Evolutionary conservation across 1,140 invertebrate species (phyloP).

Genomic region (Psilanteris sp.): DNA sequence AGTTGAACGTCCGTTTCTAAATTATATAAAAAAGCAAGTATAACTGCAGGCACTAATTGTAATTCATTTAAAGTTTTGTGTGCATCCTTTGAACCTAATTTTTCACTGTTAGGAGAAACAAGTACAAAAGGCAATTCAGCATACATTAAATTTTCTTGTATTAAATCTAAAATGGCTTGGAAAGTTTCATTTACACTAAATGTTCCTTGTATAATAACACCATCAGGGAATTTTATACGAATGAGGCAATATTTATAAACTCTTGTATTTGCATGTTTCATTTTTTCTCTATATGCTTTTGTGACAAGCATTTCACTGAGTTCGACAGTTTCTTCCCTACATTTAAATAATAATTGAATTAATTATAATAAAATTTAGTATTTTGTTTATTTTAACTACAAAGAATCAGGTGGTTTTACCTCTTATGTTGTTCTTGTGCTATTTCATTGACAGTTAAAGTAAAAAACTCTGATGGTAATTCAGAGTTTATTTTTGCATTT

Average conservation of each 20-base stretch:
- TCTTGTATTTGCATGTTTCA: slow-evolving; percentile 87
- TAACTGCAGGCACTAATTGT: slow-evolving; percentile 86
- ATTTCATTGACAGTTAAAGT: slow-evolving; percentile 88
- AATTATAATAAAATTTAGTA: too few relatives aligned
- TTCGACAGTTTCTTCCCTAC: slow-evolving; percentile 88
- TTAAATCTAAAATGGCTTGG: slow-evolving; percentile 85
- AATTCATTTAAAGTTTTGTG: slow-evolving; percentile 86
- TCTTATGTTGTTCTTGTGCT: slow-evolving; percentile 89
- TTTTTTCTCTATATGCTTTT: slow-evolving; percentile 94
- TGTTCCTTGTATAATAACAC: slow-evolving; percentile 90
- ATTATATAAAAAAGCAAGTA: slow-evolving; percentile 86
- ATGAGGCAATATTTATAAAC: slow-evolving; percentile 93
- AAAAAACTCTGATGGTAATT: slow-evolving; percentile 92
- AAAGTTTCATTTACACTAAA: slow-evolving; percentile 90
- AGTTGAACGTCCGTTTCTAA: slow-evolving; percentile 78
- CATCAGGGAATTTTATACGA: slow-evolving; percentile 92
- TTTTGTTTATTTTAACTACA: background rate
- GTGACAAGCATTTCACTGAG: slow-evolving; percentile 90
- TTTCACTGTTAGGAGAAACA: slow-evolving; percentile 22
- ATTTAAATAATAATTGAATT: slow-evolving; percentile 46
- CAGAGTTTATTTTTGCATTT: slow-evolving; percentile 84
- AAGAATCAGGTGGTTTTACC: slow-evolving; percentile 68
- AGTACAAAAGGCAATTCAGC: slow-evolving; percentile 84
- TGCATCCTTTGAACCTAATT: slow-evolving; percentile 80
- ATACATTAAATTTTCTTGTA: slow-evolving; percentile 85